Base-by-base conservation (phyloP, 30 jellyfish, hydroid and myxozoan species). In the Catostylus mosaicus region DNA sequence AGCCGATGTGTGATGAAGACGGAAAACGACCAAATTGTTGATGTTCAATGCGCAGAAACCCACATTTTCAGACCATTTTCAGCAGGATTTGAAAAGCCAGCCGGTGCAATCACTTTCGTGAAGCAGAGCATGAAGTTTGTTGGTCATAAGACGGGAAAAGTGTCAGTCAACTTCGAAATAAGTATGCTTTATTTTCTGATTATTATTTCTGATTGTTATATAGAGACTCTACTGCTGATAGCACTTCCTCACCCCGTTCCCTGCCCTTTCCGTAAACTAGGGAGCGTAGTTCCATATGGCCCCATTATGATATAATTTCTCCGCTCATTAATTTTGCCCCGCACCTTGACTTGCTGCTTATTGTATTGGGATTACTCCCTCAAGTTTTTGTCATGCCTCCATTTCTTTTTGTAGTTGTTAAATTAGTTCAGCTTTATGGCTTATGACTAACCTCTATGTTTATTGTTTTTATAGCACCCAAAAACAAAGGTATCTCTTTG, bases 41-140 rank as follows among this genome's bases (percentile, higher is more conserved):
- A 80, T n/a, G 99, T 84, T 14, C 79, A 56, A 61, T 95, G 99
- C 89, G 35, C 67, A 34, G 99, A 95, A 74, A 77, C 85, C 52
- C 99, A 95, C 95, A 59, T 89, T n/a, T 95, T 95, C 93, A 88
- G 96, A 82, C 99, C 99, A 51, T 95, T 95, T 93, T 95, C 99
- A n/a, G 97, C 97, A 57, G 99, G 99, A 47, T 88, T 76, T 84
- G 81, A 84, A 59, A 85, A 86, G 29, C 85, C 97, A 43, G 70
- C 99, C 0, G 99, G 99, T 31, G 99, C 97, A 2, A 54, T 95
- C 83, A 95, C 96, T 16, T 33, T 72, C 73, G 97, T 95, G 16
- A 80, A 80, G 40, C 98, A 93, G 69, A 50, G 47, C 43, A 31
- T 93, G 91, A 66, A 37, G 35, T 30, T 6, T 47, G 46, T 71